Conservation (phyloP, 2,888 invertebrate species). For the Cecidostiba fungosa region DNA sequence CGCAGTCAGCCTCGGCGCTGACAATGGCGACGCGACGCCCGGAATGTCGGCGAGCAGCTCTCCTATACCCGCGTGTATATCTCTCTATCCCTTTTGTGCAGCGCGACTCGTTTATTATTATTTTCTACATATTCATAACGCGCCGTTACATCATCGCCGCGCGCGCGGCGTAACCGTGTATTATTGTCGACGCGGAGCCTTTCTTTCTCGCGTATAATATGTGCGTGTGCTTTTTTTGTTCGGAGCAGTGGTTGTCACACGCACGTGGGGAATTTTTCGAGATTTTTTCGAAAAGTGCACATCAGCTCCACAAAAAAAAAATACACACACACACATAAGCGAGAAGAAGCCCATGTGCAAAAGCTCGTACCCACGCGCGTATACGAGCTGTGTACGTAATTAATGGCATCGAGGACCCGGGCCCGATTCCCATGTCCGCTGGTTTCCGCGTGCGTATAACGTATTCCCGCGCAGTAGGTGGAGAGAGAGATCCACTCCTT, state of each 20-base stretch:
- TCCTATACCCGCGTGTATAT: constrained; percentile 7
- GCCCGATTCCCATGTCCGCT: constrained; percentile 72
- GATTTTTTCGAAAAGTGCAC: not conserved
- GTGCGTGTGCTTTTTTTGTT: not conserved
- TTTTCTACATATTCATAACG: constrained; percentile 77
- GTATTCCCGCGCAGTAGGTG: constrained; percentile 48
- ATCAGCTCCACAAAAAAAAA: not conserved
- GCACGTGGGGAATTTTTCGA: not conserved
- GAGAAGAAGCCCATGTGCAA: too few relatives aligned
- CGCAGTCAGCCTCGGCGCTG: not conserved
- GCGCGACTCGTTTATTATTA: constrained; percentile 70
- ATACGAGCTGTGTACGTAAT: constrained; percentile 49
- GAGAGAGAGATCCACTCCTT: constrained; percentile 68
- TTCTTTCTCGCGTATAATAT: not conserved
- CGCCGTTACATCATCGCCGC: constrained; percentile 71
- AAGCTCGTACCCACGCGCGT: not conserved
- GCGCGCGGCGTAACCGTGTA: constrained; percentile 68
- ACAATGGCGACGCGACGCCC: constrained; percentile 68
- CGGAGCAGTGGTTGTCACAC: not conserved
- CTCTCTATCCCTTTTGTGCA: constrained; percentile 69
- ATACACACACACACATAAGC: too few relatives aligned
- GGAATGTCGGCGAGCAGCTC: constrained; percentile 8
- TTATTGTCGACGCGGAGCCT: constrained; percentile 61
- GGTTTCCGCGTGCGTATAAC: constrained; percentile 68
- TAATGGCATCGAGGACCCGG: constrained; percentile 63